Base-by-base conservation (phyloP, 2,797 vertebrate species). In the Telmatherina bonti region DNA sequence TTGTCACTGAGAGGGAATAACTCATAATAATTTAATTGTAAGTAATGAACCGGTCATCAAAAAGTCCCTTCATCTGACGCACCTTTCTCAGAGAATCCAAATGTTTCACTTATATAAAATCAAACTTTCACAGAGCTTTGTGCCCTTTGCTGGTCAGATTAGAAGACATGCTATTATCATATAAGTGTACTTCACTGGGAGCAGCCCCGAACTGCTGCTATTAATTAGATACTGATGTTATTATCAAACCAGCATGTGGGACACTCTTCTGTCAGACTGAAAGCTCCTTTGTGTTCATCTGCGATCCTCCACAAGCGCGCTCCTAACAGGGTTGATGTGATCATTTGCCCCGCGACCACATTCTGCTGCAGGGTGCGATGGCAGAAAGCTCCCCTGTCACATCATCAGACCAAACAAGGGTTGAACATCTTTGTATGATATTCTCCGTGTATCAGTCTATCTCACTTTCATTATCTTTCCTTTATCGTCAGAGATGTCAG, bases 281-380 rank as follows among this genome's bases (percentile, higher is more conserved):
- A 63, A 45, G 66, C 70, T 77, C 33, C 73, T 89, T 87, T 89
- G 85, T 87, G 67, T 64, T 15, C 65, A 31, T 69, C 70, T 64
- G 66, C 56, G 70, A 54, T 64, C 36, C 67, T 67, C 74, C 63
- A 67, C 67, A 79, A 67, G 63, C 62, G 26, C 59, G 63, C 74
- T 72, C 6, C 62, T 88, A 79, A 88, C 76, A 66, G 66, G 59
- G 26, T 66, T 88, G 81, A 82, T 81, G 79, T 79, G 84, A 84
- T 88, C 76, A 79, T 86, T 88, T 85, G 62, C 38, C 59, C 67
- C 10, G 18, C 38, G 62, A 70, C 70, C 43, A 53, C 53, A 30
- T 76, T 70, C 74, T 66, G 47, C 73, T n/a, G n/a, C n/a, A n/a
- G n/a, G n/a, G n/a, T n/a, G n/a, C n/a, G 22, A 31, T 54, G 55